Percentiles rank a stretch among this genome's conserved stretches.
Conservation (phyloP, 2,797 vertebrate genomes). For the Botia almorhae region DNA sequence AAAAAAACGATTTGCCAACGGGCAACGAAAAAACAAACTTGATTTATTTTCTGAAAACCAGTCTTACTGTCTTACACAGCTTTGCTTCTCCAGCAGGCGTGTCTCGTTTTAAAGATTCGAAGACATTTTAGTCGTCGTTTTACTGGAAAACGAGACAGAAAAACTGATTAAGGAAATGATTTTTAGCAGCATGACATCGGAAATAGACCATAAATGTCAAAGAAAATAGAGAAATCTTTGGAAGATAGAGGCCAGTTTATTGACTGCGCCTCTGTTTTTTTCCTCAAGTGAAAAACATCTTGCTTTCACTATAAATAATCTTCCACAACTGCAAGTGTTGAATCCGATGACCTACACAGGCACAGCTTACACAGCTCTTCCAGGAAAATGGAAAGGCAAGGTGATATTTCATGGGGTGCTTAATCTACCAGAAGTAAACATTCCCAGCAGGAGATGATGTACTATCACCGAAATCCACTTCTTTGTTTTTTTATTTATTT, state of each 20-base stretch:
- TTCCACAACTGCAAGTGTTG: conserved; percentile 3
- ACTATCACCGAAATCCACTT: conserved; percentile 34
- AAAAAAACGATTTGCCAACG: neutral
- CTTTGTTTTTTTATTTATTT: conserved; percentile 25
- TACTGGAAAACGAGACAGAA: neutral
- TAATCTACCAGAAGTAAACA: conserved; percentile 33
- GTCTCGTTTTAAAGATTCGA: neutral
- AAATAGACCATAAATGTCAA: conserved; percentile 14
- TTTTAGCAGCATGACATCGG: neutral
- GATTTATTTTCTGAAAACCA: neutral
- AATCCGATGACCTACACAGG: conserved; percentile 40
- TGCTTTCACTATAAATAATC: conserved; percentile 28
- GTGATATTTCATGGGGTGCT: conserved; percentile 41
- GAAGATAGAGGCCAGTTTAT: conserved; percentile 21
- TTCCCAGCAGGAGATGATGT: conserved; percentile 19
- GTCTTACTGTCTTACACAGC: neutral
- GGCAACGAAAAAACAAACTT: neutral
- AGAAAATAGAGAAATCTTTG: conserved; percentile 13
- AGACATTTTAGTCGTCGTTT: neutral
- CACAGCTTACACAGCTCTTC: conserved; percentile 27
- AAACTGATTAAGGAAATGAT: neutral
- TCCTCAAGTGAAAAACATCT: conserved; percentile 11
- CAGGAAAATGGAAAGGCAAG: conserved; percentile 41
- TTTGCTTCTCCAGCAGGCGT: neutral
- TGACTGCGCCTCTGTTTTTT: conserved; percentile 47